phyloP scores from a whole-genome alignment of 2,888 invertebrate species.

The Dryobotodes eremita region DNA sequence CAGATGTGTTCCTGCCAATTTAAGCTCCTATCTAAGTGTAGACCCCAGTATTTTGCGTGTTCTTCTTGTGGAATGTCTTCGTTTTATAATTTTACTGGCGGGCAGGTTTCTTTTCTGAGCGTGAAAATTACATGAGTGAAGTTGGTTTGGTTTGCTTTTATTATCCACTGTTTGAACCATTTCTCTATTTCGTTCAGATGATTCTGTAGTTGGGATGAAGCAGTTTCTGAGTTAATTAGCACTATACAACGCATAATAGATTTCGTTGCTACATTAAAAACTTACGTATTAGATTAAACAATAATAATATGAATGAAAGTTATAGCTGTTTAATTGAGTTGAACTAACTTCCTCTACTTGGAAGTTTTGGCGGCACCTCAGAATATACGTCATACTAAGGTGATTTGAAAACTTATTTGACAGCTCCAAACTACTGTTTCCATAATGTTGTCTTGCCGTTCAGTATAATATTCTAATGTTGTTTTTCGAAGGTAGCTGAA shows the following conservation, averaged over 20 bases:
- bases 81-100: too few relatives aligned
- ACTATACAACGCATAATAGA: not conserved
- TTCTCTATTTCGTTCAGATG: too few relatives aligned
- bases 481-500: not conserved
- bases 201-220: too few relatives aligned
- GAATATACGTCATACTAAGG: not conserved
- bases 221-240: too few relatives aligned
- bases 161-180: too few relatives aligned
- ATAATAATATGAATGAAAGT: conserved; percentile 24
- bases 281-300: not conserved
- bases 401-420: conserved; percentile 6
- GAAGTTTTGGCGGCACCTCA: conserved; percentile 20
- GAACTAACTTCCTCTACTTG: conserved; percentile 20
- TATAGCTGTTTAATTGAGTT: conserved; percentile 21
- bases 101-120: too few relatives aligned
- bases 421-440: not conserved
- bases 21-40: too few relatives aligned
- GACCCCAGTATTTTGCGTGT: too few relatives aligned
- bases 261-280: not conserved
- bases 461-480: not conserved
- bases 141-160: too few relatives aligned
- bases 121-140: too few relatives aligned
- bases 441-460: not conserved
- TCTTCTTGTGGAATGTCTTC: too few relatives aligned
- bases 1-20: too few relatives aligned